A percentile compares a stretch with the other conserved stretches of the same genome.
phyloP scores from a whole-genome alignment of 2,888 invertebrate genomes.

The Melinaea menophilus region DNA sequence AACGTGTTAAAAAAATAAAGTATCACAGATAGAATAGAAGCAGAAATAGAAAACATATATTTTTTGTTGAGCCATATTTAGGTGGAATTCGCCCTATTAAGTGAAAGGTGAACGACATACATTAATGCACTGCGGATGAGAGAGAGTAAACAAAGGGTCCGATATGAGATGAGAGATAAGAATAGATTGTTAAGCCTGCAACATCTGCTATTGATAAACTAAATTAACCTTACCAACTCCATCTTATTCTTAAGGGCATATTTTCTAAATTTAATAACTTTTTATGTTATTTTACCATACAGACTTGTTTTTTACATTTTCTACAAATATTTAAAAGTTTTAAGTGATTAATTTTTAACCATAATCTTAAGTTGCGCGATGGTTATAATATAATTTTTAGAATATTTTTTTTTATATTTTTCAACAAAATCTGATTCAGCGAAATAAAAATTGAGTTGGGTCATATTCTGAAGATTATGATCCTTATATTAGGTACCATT shows the following conservation, averaged over 20 bases:
- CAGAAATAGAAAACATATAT: not conserved
- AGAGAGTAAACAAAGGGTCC: constrained; percentile 43
- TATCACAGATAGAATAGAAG: not conserved
- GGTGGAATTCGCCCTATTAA: constrained; percentile 16
- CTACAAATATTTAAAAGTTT: no score
- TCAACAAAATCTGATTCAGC: not conserved
- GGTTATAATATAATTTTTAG: not conserved
- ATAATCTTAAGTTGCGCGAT: no score
- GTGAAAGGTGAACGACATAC: constrained; percentile 30
- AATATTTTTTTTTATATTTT: not conserved
- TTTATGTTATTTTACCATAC: no score
- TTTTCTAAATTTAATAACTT: no score
- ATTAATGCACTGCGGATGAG: constrained; percentile 38
- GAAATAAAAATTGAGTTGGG: constrained; percentile 14
- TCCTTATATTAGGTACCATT: constrained; percentile 14
- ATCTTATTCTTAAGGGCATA: no score
- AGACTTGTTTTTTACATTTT: no score
- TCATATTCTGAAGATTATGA: constrained; percentile 23
- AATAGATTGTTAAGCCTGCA: constrained; percentile 22
- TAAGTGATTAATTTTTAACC: no score
- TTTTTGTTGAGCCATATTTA: not conserved
- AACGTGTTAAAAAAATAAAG: no score
- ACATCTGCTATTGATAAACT: constrained; percentile 14
- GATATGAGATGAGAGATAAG: constrained; percentile 13
- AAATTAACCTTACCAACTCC: not conserved